Base-by-base conservation (phyloP, 2,113 vertebrate species). In the Sander lucioperca region DNA sequence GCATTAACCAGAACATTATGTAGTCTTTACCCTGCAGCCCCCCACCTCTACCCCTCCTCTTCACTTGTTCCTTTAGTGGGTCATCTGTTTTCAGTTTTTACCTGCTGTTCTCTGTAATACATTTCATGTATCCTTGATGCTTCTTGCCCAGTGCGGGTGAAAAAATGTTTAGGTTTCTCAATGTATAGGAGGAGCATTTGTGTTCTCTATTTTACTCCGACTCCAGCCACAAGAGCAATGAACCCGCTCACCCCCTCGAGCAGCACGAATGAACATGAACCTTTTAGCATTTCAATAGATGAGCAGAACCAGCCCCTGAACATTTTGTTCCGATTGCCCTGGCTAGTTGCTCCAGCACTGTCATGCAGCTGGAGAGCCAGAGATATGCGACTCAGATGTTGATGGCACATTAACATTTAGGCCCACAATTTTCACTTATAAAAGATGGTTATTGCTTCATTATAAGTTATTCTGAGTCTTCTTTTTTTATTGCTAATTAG, bases 241-340 rank as follows among this genome's bases (percentile, higher is more conserved):
- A 80, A 85, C 21, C 63, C 47, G 30, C 66, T 88, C 80, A 77
- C 75, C 65, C 61, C 4, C 13, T 43, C 1, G 13, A 68, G 45
- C 65, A 33, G 57, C n/a, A 51, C 30, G 39, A 61, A 68, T 59
- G 80, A 76, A 67, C 72, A 63, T 77, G 48, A 79, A 70, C 71
- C 77, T 72, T 76, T 88, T 72, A 77, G 68, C 80, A 78, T 89
- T 78, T 88, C 62, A 82, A 76, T 80, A 76, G 58, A 83, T 21
- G 16, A 87, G 63, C 39, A 78, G 74, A 66, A 79, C 19, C 33
- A 65, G 75, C 47, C 64, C 50, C 64, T 75, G 78, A 86, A 77
- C 77, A 83, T 79, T 86, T 62, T 82, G 83, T 79, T 82, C 80
- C 50, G 11, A 30, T 61, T 48, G 54, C 36, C 67, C 47, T 47